Conservation (phyloP, 2,888 invertebrate species). For the Epiperipatus broadwayi region DNA sequence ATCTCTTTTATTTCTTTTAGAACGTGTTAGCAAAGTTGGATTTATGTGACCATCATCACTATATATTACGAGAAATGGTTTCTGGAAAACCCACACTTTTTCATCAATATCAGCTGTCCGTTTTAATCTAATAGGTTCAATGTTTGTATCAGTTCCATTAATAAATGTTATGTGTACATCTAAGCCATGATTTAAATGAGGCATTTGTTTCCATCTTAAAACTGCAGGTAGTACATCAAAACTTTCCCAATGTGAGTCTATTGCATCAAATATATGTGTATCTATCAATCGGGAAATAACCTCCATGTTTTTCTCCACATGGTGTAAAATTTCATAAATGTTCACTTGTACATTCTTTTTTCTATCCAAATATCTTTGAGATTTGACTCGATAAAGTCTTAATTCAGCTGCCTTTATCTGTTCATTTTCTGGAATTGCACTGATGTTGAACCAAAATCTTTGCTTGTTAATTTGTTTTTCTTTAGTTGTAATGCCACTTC, state of each 20-base stretch:
- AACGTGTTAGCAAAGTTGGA: too few relatives aligned
- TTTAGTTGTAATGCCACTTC: too few relatives aligned
- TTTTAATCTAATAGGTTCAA: constrained; percentile 26
- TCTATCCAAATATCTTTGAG: background rate
- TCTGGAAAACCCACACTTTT: constrained; percentile 33
- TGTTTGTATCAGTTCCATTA: constrained; percentile 17
- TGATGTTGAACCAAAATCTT: constrained; percentile 70
- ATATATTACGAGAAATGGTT: constrained; percentile 64
- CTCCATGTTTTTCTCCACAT: constrained; percentile 27
- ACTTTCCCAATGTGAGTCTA: constrained; percentile 37
- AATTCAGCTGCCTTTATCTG: constrained; percentile 61
- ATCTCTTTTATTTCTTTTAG: constrained; percentile 12
- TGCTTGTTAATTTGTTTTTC: too few relatives aligned
- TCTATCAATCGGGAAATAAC: constrained; percentile 59
- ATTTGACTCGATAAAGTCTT: constrained; percentile 18
- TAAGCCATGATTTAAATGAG: constrained; percentile 58
- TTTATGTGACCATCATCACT: constrained; percentile 51
- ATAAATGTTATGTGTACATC: constrained; percentile 23
- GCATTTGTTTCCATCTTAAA: constrained; percentile 56
- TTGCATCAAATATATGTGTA: constrained; percentile 42
- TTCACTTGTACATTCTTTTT: constrained; percentile 14
- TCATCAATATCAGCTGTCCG: constrained; percentile 19
- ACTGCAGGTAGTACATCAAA: constrained; percentile 74
- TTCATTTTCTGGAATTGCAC: constrained; percentile 52
- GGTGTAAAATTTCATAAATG: constrained; percentile 19